Percentiles rank a stretch among this genome's conserved stretches.
These are phyloP conservation scores for Fratercula arctica DNA, from an alignment of 2,797 vertebrate genomes.

Conservation along the genomic window DNA sequence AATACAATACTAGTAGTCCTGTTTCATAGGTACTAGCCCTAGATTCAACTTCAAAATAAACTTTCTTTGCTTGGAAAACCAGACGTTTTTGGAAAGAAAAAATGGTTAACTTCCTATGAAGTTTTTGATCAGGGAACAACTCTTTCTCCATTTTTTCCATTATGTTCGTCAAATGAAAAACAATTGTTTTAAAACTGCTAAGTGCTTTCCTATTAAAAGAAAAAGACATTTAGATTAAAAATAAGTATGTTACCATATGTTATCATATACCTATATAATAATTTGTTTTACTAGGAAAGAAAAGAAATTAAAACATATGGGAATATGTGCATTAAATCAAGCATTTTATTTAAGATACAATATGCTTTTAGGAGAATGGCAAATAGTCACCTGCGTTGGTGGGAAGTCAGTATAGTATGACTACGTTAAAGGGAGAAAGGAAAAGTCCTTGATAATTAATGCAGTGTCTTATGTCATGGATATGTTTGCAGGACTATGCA, in stretches of 20 bases:
- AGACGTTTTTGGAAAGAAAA: background rate
- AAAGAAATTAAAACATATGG: background rate
- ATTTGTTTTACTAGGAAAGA: background rate
- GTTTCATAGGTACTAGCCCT: background rate
- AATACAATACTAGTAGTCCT: background rate
- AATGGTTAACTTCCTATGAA: background rate
- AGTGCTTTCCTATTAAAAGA: background rate
- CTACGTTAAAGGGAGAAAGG: background rate
- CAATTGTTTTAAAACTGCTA: background rate
- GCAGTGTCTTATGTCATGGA: background rate
- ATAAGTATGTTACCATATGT: background rate
- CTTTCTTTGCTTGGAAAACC: background rate
- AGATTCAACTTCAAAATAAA: background rate
- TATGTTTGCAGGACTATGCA: background rate
- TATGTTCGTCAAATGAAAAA: background rate
- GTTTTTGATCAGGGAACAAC: background rate
- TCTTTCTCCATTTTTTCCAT: background rate
- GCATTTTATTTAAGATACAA: background rate
- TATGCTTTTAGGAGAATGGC: background rate
- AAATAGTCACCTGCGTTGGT: background rate
- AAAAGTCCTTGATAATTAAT: background rate
- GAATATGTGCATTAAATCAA: background rate
- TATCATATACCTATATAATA: background rate
- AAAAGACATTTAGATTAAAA: background rate
- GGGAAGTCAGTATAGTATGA: background rate